Evolutionary conservation across 2,888 invertebrate genomes (phyloP), one percentile per base, ranked within the genome.

Genomic region (Drosophila eohydei): DNA sequence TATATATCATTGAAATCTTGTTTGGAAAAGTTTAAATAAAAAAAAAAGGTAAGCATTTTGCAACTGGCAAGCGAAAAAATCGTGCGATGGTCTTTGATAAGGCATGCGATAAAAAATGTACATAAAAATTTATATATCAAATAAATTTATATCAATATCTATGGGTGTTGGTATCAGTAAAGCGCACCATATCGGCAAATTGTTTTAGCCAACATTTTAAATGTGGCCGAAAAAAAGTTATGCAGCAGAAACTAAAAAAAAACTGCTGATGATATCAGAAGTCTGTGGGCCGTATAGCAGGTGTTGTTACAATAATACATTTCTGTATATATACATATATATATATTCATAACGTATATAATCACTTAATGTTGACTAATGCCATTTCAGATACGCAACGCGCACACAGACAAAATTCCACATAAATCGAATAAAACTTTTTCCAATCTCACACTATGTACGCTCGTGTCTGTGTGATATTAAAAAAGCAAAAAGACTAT

Each of bases 281-380:
- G 34, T 43, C 40, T 5, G 51, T 55, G 43, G 57, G 21, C 56
- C 7, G 52, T n/a, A 28, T 34, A 36, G n/a, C 28, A 55, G 38
- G 30, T 41, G 54, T 16, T 34, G 41, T 43, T 56, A 30, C 16
- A 55, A 43, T 32, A 44, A 41, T 55, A 50, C 26, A 40, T 57
- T 5, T n/a, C n/a, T 5, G 26, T 21, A n/a, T 41, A n/a, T 26
- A 21, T 44, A 46, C 32, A 54, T 6, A 59, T 41, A 48, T 7
- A 11, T 38, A 32, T 3, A 36, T 36, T 12, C 16, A 12, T 48
- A 21, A 21, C 21, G 21, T 1, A 16, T 16, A 34, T 44, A 64
- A 64, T 58, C 54, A 43, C 66, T 65, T 50, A 57, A 52, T 38
- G 59, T 56, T 78, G 78, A 81, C 74, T 81, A 81, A 78, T 68